These are phyloP conservation scores for Eilema sororculum DNA, from an alignment of 2,888 invertebrate genomes.

Conservation along the genomic window DNA sequence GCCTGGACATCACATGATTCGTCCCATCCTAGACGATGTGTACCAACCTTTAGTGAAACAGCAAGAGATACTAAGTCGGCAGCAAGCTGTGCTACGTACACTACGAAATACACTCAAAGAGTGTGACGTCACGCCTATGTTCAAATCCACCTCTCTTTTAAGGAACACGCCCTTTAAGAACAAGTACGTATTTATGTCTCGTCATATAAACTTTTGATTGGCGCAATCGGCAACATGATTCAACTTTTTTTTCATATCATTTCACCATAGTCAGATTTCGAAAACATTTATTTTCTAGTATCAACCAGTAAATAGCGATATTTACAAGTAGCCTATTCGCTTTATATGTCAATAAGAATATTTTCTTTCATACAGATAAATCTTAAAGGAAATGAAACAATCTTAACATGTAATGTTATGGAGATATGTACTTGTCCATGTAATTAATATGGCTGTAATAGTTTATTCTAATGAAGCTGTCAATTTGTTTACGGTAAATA, in stretches of 20 bases:
- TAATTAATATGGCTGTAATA: background rate
- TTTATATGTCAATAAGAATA: constrained; percentile 3
- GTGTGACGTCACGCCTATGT: constrained; percentile 68
- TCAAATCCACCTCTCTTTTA: constrained; percentile 71
- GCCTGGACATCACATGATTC: constrained; percentile 83
- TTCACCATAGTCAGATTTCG: background rate
- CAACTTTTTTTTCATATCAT: too few relatives aligned
- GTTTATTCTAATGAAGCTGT: background rate
- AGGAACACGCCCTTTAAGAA: constrained; percentile 76
- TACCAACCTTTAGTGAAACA: constrained; percentile 93
- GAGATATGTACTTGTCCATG: background rate
- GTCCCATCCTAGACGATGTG: constrained; percentile 91
- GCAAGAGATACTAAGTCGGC: constrained; percentile 89
- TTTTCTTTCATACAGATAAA: constrained; percentile 5
- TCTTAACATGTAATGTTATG: background rate
- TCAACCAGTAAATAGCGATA: background rate
- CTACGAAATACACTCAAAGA: constrained; percentile 73
- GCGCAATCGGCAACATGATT: background rate
- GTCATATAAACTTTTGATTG: background rate
- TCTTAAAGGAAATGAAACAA: constrained; percentile 3
- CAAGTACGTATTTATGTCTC: constrained; percentile 52
- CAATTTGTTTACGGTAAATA: constrained; percentile 6
- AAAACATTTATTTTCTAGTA: background rate
- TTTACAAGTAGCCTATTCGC: background rate
- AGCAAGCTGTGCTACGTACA: constrained; percentile 82